A percentile compares a stretch with the other conserved stretches of the same genome.
Evolutionary conservation across 2,797 vertebrate species (phyloP).

Genomic region (Schizopygopsis malacanthus): DNA sequence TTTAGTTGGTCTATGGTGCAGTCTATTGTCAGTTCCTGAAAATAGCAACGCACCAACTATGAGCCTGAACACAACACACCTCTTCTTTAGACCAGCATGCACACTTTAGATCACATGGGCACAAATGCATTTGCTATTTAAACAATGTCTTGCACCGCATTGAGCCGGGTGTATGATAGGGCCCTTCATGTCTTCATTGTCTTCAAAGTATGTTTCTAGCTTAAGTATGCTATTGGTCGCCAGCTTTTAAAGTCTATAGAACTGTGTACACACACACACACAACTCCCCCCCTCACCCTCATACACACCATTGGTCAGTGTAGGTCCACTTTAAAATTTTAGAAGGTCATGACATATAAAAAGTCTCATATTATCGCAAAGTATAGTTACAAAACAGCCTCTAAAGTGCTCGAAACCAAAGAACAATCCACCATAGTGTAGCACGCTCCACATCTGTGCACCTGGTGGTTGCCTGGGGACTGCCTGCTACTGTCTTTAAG

Average conservation of each 20-base stretch:
- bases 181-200: background rate
- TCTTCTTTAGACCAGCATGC: too few species aligned
- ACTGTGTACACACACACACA: background rate
- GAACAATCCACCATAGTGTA: slow-evolving; percentile 16
- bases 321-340: slow-evolving; percentile 34
- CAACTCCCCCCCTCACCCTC: too few species aligned
- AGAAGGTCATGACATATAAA: slow-evolving; percentile 27
- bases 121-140: too few species aligned
- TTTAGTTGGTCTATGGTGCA: too few species aligned
- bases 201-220: background rate
- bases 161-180: too few species aligned
- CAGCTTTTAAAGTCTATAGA: slow-evolving; percentile 4
- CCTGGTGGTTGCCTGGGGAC: slow-evolving; percentile 70
- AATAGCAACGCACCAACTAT: too few species aligned
- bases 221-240: background rate
- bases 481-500: slow-evolving; percentile 58
- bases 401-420: background rate
- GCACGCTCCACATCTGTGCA: slow-evolving; percentile 60
- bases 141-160: too few species aligned
- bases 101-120: too few species aligned
- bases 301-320: slow-evolving; percentile 5
- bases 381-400: slow-evolving; percentile 5
- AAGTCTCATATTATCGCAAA: slow-evolving; percentile 16
- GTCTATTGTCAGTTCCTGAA: too few species aligned
- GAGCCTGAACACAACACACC: too few species aligned